Conservation (phyloP, 2,113 vertebrate species). For the Sinocyclocheilus rhinocerous region DNA sequence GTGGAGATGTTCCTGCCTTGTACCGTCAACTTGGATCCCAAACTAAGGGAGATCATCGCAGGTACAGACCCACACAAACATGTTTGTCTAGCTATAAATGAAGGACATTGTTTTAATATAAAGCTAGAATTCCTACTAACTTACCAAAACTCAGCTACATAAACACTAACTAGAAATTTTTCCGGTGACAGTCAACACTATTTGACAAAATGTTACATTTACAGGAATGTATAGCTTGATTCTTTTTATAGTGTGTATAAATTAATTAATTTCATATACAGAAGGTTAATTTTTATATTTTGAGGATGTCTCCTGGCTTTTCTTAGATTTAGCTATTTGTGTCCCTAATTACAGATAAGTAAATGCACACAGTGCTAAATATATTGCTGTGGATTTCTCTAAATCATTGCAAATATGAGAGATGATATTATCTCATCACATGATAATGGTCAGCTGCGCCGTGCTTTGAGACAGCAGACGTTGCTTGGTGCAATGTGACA, state of each 20-base stretch:
- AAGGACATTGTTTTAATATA: constrained; percentile 1
- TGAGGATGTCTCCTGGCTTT: not conserved
- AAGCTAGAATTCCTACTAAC: not conserved
- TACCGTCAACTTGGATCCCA: constrained; percentile 97
- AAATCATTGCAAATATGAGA: constrained; percentile 3
- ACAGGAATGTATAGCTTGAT: not conserved
- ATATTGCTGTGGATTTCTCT: not conserved
- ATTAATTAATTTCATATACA: not conserved
- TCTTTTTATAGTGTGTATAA: not conserved
- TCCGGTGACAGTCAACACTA: not conserved
- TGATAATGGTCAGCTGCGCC: constrained; percentile 27
- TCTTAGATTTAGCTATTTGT: not conserved
- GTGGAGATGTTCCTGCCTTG: constrained; percentile 95
- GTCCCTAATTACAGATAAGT: not conserved
- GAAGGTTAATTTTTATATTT: not conserved
- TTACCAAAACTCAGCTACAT: not conserved
- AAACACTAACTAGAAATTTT: not conserved
- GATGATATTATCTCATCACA: constrained; percentile 31
- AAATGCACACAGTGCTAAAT: not conserved
- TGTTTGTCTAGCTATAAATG: not conserved
- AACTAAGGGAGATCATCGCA: constrained; percentile 97
- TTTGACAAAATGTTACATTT: not conserved
- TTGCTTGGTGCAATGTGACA: constrained; percentile 34
- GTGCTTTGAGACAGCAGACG: constrained; percentile 22
- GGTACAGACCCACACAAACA: constrained; percentile 71